Percentiles rank a stretch among this genome's conserved stretches.
Conservation (phyloP, 2,797 vertebrate species). For the Smutsia temminckii region DNA sequence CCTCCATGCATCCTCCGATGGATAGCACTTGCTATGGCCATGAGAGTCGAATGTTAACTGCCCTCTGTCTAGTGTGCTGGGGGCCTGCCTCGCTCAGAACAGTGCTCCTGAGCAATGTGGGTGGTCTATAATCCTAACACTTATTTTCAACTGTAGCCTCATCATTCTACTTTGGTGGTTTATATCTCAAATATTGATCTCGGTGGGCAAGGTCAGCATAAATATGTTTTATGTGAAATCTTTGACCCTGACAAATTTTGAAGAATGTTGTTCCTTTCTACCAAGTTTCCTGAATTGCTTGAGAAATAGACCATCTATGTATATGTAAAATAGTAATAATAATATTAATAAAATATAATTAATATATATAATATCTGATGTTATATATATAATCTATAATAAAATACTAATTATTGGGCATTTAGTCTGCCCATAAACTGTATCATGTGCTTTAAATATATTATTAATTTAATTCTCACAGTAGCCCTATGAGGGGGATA, state of each 20-base stretch:
- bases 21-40: background rate
- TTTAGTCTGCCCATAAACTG: background rate
- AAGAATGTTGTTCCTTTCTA: background rate
- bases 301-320: background rate
- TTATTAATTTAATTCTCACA: background rate
- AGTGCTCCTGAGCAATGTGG: background rate
- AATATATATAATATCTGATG: background rate
- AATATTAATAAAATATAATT: background rate
- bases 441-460: background rate
- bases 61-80: background rate
- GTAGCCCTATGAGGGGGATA: background rate
- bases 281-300: constrained; percentile 4
- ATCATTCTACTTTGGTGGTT: background rate
- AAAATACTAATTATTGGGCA: background rate
- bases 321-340: background rate
- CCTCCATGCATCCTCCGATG: background rate
- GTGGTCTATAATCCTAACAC: background rate
- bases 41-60: background rate
- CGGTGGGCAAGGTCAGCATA: background rate
- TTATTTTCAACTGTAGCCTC: background rate
- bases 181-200: background rate
- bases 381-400: background rate
- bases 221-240: background rate
- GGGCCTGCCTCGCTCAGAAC: background rate
- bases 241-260: background rate